These are phyloP conservation scores for Deroplatys truncata DNA, from an alignment of 2,888 invertebrate genomes.

Conservation along the genomic window DNA sequence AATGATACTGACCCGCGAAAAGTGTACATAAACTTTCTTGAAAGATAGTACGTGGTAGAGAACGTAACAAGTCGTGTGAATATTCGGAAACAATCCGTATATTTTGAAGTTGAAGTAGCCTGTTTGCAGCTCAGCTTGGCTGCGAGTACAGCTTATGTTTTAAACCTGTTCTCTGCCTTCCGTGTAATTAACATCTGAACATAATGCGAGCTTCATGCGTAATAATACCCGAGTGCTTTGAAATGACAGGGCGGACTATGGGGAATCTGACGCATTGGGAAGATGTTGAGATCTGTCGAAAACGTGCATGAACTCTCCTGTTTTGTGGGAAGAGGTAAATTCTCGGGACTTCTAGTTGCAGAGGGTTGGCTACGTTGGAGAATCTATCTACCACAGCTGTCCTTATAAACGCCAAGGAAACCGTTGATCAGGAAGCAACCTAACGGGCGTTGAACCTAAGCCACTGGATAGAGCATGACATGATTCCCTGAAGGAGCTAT, in stretches of 20 bases:
- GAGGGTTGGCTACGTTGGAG: too few relatives aligned
- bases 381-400: not conserved
- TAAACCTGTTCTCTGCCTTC: not conserved
- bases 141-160: not conserved
- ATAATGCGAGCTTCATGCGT: not conserved
- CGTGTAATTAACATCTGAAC: not conserved
- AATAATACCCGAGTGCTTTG: not conserved
- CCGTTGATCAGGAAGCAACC: not conserved
- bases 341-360: too few relatives aligned
- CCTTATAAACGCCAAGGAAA: not conserved
- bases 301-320: too few relatives aligned
- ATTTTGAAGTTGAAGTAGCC: too few relatives aligned
- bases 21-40: too few relatives aligned
- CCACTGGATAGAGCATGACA: not conserved
- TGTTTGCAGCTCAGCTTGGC: not conserved
- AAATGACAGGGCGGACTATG: not conserved
- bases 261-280: not conserved
- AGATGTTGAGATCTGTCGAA: too few relatives aligned
- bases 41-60: too few relatives aligned
- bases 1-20: too few relatives aligned
- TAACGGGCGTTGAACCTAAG: not conserved
- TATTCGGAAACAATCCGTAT: too few relatives aligned
- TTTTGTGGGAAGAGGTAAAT: too few relatives aligned
- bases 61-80: too few relatives aligned
- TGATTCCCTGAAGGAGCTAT: not conserved